Percentiles rank a stretch among this genome's conserved stretches.
Conservation (phyloP, 2,113 vertebrate species). For the Gymnarchus niloticus region DNA sequence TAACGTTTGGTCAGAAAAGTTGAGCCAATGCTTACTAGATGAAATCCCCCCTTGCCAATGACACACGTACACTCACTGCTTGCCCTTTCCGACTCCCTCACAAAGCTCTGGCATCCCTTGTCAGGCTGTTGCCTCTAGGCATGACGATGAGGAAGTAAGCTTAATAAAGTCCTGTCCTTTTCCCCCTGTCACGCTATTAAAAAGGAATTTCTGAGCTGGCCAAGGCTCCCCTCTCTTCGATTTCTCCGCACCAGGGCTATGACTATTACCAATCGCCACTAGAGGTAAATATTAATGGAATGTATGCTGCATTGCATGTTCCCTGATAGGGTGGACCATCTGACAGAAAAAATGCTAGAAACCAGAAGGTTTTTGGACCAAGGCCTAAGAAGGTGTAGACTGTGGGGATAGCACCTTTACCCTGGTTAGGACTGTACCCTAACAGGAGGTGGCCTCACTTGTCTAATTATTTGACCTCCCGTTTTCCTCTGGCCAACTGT, state of each 20-base stretch:
- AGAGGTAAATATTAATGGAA: conserved; percentile 22
- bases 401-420: background rate
- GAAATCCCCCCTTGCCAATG: background rate
- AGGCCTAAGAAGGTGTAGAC: background rate
- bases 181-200: conserved; percentile 29
- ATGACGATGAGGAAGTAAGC: conserved; percentile 26
- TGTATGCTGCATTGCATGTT: background rate
- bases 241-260: conserved; percentile 8
- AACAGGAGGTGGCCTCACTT: background rate
- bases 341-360: background rate
- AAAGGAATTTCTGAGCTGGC: conserved; percentile 23
- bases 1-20: conserved; percentile 1
- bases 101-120: conserved; percentile 13
- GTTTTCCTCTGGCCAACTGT: conserved; percentile 37
- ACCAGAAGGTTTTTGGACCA: background rate
- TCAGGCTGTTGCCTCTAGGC: conserved; percentile 22
- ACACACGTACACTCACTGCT: conserved; percentile 10
- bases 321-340: background rate
- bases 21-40: conserved; percentile 5
- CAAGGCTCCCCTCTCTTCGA: conserved; percentile 12
- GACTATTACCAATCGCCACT: conserved; percentile 20
- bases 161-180: conserved; percentile 22
- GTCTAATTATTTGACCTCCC: conserved; percentile 22
- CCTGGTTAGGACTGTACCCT: too few species aligned
- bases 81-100: conserved; percentile 16